A percentile compares a stretch with the other conserved stretches of the same genome.
phyloP scores from a whole-genome alignment of 2,797 vertebrate species.

The Myripristis jacobus region DNA sequence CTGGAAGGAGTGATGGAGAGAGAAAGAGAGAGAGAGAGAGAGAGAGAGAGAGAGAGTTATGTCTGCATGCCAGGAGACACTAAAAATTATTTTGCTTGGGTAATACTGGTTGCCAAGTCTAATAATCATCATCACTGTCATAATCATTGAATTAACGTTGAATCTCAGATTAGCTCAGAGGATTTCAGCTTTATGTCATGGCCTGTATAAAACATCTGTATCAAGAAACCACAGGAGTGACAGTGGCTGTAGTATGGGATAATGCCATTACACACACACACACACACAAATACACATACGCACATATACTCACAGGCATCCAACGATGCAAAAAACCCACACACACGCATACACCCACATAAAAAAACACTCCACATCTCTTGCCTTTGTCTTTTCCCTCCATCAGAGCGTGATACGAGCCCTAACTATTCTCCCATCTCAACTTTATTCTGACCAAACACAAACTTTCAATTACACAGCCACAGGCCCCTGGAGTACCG shows the following conservation, averaged over 20 bases:
- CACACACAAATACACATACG: background rate
- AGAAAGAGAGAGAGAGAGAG: background rate
- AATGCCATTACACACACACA: background rate
- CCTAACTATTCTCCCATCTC: slow-evolving; percentile 19
- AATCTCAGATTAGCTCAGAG: background rate
- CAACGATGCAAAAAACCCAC: too few relatives aligned
- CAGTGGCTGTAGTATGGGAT: slow-evolving; percentile 12
- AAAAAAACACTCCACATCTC: background rate
- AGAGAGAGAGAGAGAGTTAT: slow-evolving; percentile 30
- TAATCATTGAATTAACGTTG: slow-evolving; percentile 19
- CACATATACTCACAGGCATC: background rate
- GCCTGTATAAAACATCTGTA: slow-evolving; percentile 74
- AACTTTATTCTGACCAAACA: slow-evolving; percentile 35
- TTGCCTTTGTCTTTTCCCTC: slow-evolving; percentile 28
- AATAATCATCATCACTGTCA: slow-evolving; percentile 19
- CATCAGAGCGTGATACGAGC: slow-evolving; percentile 14
- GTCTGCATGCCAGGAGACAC: background rate
- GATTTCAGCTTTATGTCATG: slow-evolving; percentile 22
- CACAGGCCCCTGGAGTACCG: slow-evolving; percentile 18
- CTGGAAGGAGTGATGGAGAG: slow-evolving; percentile 73
- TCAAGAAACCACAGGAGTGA: slow-evolving; percentile 71
- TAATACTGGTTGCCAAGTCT: background rate
- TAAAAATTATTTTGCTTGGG: background rate
- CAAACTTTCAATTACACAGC: slow-evolving; percentile 54
- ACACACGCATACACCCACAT: background rate